Evolutionary conservation across 2,113 vertebrate species (phyloP), one percentile per base, ranked within the genome.

Genomic region (Tetrao urogallus): DNA sequence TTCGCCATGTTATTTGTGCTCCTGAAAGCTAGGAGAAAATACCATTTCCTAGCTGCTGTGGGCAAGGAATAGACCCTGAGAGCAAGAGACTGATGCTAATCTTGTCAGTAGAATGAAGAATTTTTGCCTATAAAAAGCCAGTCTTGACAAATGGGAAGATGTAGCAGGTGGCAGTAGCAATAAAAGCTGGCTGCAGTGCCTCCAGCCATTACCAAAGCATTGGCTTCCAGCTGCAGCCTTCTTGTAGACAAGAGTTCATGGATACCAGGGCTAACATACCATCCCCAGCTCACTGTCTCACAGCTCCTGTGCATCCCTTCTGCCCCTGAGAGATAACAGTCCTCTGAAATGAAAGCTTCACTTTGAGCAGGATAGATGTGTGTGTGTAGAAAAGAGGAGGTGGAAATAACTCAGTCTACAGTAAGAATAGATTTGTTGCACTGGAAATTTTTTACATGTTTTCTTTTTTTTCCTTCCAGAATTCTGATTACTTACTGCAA

Each of bases 141-240:
- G 1, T 65, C 16, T n/a, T 56, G 38, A 8, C 6, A 25, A 7
- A 16, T 5, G 12, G 20, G 38, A 38, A 71, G 61, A 13, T 45
- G 61, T 14, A 57, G 54, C 25, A 47, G 73, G 57, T 21, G 21
- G 64, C 22, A 34, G 0, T 58, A 63, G 47, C 40, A 17, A 34
- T 6, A 4, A 38, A 17, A 34, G 13, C 45, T 61, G 69, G 10
- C 30, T 70, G 5, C 43, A 36, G 40, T 52, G 40, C 17, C 61
- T 42, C 9, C 17, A 24, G 42, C 24, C 10, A 3, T 11, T 3
- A 6, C 19, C 13, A 0, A 15, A 52, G 36, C 27, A 0, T 5
- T 10, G 48, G 16, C n/a, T 80, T 50, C 82, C 81, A 70, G 65
- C 63, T 67, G 14, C 30, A 45, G 32, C 3, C 21, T 24, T 54